phyloP scores from a whole-genome alignment of 2,113 vertebrate species.

The Meriones unguiculatus region DNA sequence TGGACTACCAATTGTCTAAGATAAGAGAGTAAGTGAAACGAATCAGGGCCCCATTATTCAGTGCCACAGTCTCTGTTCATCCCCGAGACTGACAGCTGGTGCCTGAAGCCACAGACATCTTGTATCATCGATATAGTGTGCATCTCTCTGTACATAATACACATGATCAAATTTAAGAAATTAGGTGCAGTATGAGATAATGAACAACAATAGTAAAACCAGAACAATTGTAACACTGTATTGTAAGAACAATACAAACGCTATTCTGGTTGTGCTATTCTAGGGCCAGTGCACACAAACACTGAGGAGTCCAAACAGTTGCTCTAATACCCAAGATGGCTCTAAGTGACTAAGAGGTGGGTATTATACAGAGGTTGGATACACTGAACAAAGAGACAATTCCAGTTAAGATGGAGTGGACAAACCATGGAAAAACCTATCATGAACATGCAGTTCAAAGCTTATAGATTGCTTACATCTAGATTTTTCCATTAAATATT shows the following conservation, averaged over 20 bases:
- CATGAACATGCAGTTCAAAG: not conserved
- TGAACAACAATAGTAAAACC: not conserved
- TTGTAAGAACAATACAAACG: not conserved
- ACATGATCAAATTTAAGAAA: not conserved
- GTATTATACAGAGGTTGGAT: not conserved
- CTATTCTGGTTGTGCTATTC: not conserved
- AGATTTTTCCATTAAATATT: not conserved
- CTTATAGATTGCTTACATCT: not conserved
- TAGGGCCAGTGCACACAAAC: not conserved
- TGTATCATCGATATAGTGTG: too few species aligned
- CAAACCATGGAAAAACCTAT: not conserved
- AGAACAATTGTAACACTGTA: not conserved
- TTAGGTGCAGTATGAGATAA: not conserved
- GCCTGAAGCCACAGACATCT: not conserved
- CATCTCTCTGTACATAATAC: not conserved
- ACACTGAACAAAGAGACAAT: not conserved
- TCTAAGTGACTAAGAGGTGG: not conserved
- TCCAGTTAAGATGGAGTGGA: not conserved
- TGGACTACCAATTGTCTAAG: not conserved
- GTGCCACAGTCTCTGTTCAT: not conserved
- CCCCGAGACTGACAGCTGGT: not conserved
- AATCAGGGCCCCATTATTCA: rapidly evolving
- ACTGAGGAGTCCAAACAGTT: not conserved
- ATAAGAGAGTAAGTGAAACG: not conserved
- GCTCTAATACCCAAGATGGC: not conserved